Conservation (phyloP, 2,797 vertebrate genomes). For the Tangara arthus region DNA sequence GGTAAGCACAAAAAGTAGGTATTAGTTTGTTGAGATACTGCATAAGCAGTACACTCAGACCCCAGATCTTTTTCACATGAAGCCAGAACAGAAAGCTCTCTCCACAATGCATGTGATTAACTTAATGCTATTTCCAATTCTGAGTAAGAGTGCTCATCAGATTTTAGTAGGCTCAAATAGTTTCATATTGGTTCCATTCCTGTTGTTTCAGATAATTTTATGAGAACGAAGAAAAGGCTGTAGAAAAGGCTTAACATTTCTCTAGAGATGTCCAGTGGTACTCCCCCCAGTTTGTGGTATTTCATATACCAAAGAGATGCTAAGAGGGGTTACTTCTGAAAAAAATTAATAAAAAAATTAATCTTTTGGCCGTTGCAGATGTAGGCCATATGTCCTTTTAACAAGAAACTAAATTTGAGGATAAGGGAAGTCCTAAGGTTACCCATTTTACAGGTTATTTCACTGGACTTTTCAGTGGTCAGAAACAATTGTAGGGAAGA, state of each 20-base stretch:
- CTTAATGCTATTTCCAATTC: neutral
- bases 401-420: neutral
- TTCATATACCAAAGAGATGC: neutral
- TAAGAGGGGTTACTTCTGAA: neutral
- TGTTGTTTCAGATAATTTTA: neutral
- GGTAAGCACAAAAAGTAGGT: neutral
- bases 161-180: neutral
- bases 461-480: neutral
- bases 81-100: neutral
- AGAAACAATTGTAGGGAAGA: neutral
- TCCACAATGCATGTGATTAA: neutral
- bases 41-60: neutral
- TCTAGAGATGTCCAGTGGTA: neutral
- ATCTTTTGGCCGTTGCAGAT: neutral
- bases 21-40: neutral
- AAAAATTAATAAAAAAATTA: rapidly evolving
- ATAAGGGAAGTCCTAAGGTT: neutral
- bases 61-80: neutral
- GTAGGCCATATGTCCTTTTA: neutral
- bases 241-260: neutral
- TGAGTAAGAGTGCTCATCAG: neutral
- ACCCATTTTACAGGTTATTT: neutral
- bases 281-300: neutral
- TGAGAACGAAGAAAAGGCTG: neutral
- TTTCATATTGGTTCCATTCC: neutral